phyloP scores from a whole-genome alignment of 2,113 vertebrate species.

The Elanoides forficatus region DNA sequence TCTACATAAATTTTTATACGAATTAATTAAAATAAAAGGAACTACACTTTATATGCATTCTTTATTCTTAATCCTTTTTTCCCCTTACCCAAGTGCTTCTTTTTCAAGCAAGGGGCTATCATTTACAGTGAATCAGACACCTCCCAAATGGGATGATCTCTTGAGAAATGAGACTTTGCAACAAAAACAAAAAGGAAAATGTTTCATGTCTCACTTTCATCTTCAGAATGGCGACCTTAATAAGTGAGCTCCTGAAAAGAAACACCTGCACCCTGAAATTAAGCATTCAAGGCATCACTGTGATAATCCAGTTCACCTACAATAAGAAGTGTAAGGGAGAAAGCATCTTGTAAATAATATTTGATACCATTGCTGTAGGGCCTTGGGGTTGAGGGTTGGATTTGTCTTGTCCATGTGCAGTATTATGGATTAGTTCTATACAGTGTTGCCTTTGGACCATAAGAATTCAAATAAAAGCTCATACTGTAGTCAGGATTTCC shows the following conservation, averaged over 20 bases:
- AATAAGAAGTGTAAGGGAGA: neutral
- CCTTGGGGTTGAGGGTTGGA: neutral
- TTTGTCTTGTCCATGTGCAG: neutral
- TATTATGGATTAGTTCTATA: neutral
- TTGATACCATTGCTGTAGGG: neutral
- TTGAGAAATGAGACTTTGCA: constrained; percentile 34
- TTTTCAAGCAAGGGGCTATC: neutral
- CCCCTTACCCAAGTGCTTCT: neutral
- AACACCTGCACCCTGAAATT: constrained; percentile 60
- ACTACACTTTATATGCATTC: neutral
- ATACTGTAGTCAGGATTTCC: neutral
- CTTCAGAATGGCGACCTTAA: constrained; percentile 36
- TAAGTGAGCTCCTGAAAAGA: constrained; percentile 49
- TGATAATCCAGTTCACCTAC: neutral
- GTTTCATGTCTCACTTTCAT: constrained; percentile 59
- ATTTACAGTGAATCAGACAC: neutral
- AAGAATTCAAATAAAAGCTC: neutral
- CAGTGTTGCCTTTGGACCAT: neutral
- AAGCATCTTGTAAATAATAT: neutral
- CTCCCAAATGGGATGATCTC: constrained; percentile 26
- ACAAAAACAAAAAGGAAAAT: constrained; percentile 2
- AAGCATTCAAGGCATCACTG: neutral
- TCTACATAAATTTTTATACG: neutral
- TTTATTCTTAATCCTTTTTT: neutral
- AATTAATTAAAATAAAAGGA: constrained; percentile 34